Percentiles rank a stretch among this genome's conserved stretches.
Evolutionary conservation across 2,797 vertebrate species (phyloP).

Genomic region (Fratercula arctica): DNA sequence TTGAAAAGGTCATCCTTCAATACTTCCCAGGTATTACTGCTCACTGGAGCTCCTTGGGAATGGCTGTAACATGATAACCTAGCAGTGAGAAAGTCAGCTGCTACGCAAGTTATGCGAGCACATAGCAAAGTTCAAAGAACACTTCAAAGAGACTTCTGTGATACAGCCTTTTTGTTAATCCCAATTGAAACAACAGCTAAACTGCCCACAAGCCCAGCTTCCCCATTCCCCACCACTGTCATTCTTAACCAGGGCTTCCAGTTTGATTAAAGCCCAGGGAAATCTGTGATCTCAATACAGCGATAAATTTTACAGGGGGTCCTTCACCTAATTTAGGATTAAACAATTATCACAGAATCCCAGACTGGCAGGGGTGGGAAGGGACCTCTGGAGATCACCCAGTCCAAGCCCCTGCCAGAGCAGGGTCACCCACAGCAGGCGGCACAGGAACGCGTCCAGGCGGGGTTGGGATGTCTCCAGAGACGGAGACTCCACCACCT

Average conservation of each 20-base stretch:
- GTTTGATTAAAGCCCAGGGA: background rate
- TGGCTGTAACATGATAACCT: background rate
- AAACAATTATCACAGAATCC: background rate
- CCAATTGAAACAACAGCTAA: background rate
- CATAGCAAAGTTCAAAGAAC: background rate
- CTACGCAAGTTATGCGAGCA: rapidly evolving
- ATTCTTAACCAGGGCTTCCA: background rate
- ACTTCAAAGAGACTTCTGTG: background rate
- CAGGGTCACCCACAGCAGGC: too few relatives aligned
- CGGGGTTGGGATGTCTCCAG: too few relatives aligned
- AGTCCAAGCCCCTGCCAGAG: too few relatives aligned
- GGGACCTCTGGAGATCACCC: too few relatives aligned
- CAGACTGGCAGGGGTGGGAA: too few relatives aligned
- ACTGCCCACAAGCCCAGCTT: background rate
- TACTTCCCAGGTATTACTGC: background rate
- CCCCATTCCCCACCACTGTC: background rate
- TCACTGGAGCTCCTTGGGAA: background rate
- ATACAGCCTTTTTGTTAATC: background rate
- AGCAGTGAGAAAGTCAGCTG: background rate
- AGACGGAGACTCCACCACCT: too few relatives aligned
- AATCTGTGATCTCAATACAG: background rate
- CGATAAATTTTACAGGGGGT: background rate
- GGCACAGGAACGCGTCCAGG: too few relatives aligned
- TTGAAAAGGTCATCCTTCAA: background rate
- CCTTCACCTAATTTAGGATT: background rate